phyloP scores from a whole-genome alignment of 2,113 vertebrate species.

The Saccopteryx leptura region DNA sequence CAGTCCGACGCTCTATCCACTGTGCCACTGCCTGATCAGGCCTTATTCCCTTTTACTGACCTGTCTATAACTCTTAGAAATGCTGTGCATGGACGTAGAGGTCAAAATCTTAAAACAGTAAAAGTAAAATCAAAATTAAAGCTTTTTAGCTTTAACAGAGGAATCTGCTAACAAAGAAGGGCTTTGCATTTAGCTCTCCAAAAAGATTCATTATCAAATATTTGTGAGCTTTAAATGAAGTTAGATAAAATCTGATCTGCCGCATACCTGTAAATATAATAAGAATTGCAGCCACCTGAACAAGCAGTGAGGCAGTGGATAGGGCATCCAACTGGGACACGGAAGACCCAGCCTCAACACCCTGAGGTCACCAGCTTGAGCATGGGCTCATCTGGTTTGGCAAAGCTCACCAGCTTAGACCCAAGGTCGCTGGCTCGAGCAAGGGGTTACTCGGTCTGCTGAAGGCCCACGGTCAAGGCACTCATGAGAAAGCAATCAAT shows the following conservation, averaged over 20 bases:
- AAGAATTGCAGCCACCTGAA: neutral
- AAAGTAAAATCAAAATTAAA: slow-evolving; percentile 59
- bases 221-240: slow-evolving; percentile 10
- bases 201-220: neutral
- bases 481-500: too few relatives aligned
- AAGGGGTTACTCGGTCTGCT: too few relatives aligned
- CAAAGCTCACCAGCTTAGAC: too few relatives aligned
- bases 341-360: too few relatives aligned
- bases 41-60: slow-evolving; percentile 69
- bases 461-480: too few relatives aligned
- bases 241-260: neutral
- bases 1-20: too few relatives aligned
- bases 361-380: too few relatives aligned
- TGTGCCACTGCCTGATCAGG: too few relatives aligned
- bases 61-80: slow-evolving; percentile 61
- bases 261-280: neutral
- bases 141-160: neutral
- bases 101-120: slow-evolving; percentile 57
- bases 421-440: too few relatives aligned
- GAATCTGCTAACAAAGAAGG: neutral
- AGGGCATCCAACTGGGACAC: too few relatives aligned
- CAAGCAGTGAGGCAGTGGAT: too few relatives aligned
- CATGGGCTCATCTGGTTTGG: too few relatives aligned
- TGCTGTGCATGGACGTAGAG: slow-evolving; percentile 56
- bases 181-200: neutral